Conservation (phyloP, 2,797 vertebrate species). For the Propithecus perrieri region DNA sequence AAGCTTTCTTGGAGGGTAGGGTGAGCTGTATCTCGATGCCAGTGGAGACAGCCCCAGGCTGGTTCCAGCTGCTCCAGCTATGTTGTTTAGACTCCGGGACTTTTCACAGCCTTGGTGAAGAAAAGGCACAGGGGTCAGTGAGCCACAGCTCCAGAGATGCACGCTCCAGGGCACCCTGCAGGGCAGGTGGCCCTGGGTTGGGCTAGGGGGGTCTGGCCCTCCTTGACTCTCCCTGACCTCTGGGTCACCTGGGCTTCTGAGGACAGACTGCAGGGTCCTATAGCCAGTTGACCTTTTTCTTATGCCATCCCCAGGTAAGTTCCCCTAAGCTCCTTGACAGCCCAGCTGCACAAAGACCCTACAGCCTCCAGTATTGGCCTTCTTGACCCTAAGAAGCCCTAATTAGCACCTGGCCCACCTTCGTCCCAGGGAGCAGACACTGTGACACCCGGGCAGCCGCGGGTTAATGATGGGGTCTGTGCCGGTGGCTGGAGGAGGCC, state of each 20-base stretch:
- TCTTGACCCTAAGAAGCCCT: background rate
- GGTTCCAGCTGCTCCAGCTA: constrained; percentile 74
- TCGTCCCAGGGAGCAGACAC: background rate
- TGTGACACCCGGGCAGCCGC: background rate
- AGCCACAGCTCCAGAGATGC: background rate
- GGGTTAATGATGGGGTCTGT: background rate
- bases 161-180: background rate
- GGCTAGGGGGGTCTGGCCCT: background rate
- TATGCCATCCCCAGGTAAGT: background rate
- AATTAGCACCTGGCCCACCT: background rate
- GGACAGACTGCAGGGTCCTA: background rate
- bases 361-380: background rate
- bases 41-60: constrained; percentile 75
- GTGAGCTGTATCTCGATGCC: constrained; percentile 76
- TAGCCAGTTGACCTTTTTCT: background rate
- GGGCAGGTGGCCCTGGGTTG: background rate
- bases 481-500: background rate
- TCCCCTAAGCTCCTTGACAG: background rate
- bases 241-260: background rate
- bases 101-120: constrained; percentile 82
- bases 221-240: background rate
- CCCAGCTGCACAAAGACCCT: background rate
- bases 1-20: constrained; percentile 77
- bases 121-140: constrained; percentile 79
- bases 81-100: constrained; percentile 82